Evolutionary conservation across 2,888 invertebrate species (phyloP).

Genomic region (Fissipunctia ypsillon): DNA sequence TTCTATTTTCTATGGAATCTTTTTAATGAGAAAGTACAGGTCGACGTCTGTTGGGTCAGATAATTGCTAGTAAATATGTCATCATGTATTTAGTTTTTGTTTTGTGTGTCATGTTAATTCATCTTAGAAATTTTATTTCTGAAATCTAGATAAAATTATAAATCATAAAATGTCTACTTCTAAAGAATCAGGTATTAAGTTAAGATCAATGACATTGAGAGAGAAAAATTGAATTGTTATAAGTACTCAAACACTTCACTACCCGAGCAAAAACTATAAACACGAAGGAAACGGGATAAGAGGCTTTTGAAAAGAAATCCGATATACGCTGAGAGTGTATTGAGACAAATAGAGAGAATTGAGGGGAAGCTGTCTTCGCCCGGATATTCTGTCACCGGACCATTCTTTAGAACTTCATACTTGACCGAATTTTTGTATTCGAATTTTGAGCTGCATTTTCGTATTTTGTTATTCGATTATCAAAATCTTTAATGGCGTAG

Average conservation of each 20-base stretch:
- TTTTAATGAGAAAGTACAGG: no score
- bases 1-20: no score
- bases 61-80: neutral
- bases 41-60: no score
- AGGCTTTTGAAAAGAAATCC: slow-evolving; percentile 76
- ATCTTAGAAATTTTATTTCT: neutral
- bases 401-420: slow-evolving; percentile 57
- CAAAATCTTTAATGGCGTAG: slow-evolving; percentile 24
- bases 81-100: neutral
- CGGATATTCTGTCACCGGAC: slow-evolving; percentile 60
- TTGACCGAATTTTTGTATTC: slow-evolving; percentile 31
- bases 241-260: slow-evolving; percentile 46
- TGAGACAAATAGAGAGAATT: slow-evolving; percentile 78
- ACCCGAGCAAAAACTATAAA: slow-evolving; percentile 64
- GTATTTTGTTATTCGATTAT: slow-evolving; percentile 17
- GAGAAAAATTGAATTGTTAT: slow-evolving; percentile 25
- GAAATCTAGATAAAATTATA: neutral
- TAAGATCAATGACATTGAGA: slow-evolving; percentile 15
- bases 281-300: slow-evolving; percentile 74
- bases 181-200: neutral
- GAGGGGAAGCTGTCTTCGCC: slow-evolving; percentile 68
- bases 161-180: neutral
- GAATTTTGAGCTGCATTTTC: slow-evolving; percentile 27
- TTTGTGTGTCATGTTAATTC: neutral
- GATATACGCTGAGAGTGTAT: slow-evolving; percentile 76